A percentile compares a stretch with the other conserved stretches of the same genome.
Evolutionary conservation across 2,797 vertebrate genomes (phyloP).

Genomic region (Acanthopagrus latus): DNA sequence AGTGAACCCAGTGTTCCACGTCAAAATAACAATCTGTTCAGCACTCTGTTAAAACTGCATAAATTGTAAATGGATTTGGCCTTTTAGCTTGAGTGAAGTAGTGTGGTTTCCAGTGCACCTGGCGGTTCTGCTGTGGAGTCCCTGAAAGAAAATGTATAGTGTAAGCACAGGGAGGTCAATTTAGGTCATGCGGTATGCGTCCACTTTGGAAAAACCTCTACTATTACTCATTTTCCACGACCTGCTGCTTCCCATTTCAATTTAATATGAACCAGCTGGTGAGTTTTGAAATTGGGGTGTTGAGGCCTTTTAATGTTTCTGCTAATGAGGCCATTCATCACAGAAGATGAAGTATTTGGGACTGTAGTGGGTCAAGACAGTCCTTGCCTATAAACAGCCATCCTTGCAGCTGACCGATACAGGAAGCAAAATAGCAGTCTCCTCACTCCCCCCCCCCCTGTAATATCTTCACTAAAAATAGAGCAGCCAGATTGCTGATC

Average conservation of each 20-base stretch:
- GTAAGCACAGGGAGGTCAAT: slow-evolving; percentile 12
- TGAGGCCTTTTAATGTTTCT: slow-evolving; percentile 45
- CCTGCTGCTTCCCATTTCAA: slow-evolving; percentile 30
- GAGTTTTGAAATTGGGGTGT: slow-evolving; percentile 31
- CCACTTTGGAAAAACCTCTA: slow-evolving; percentile 12
- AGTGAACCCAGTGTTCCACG: not conserved
- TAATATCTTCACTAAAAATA: slow-evolving; percentile 70
- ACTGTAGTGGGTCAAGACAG: slow-evolving; percentile 27
- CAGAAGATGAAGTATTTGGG: slow-evolving; percentile 27
- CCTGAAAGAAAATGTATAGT: not conserved
- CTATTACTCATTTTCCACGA: slow-evolving; percentile 31
- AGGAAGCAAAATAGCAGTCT: slow-evolving; percentile 28
- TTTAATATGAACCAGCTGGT: slow-evolving; percentile 36
- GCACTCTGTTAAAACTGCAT: not conserved
- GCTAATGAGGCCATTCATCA: slow-evolving; percentile 65
- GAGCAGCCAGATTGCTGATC: slow-evolving; percentile 75
- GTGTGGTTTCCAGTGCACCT: not conserved
- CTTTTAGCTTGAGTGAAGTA: not conserved
- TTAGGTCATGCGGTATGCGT: slow-evolving; percentile 5
- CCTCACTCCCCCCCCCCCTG: slow-evolving; percentile 3
- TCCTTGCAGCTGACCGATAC: slow-evolving; percentile 30
- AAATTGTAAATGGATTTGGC: not conserved
- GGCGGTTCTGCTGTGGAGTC: not conserved
- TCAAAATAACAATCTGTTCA: not conserved
- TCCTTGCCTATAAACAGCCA: slow-evolving; percentile 42